Evolutionary conservation across 2,797 vertebrate genomes (phyloP).

Genomic region (Salmo trutta): DNA sequence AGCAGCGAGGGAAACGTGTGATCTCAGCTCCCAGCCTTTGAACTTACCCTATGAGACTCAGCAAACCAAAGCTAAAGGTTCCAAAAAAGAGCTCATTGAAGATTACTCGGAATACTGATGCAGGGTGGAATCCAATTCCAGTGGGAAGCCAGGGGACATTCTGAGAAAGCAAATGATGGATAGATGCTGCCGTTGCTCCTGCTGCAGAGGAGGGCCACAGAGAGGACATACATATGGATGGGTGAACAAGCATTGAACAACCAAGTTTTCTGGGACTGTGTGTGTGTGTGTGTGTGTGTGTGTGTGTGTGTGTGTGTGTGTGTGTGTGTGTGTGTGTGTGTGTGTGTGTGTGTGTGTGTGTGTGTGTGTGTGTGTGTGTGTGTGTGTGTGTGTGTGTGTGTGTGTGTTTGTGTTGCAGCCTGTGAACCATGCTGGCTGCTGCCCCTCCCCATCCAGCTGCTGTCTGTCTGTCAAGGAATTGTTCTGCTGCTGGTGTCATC

Average conservation of each 20-base stretch:
- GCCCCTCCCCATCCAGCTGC: conserved; percentile 76
- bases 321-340: conserved; percentile 39
- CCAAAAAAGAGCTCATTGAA: conserved; percentile 72
- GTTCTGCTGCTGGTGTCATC: conserved; percentile 59
- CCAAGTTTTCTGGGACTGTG: conserved; percentile 14
- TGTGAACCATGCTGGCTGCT: conserved; percentile 40
- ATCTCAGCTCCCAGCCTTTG: conserved; percentile 78
- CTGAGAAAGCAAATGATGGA: conserved; percentile 71
- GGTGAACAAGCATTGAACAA: conserved; percentile 15
- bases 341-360: conserved; percentile 27
- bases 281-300: conserved; percentile 16
- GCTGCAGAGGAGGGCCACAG: neutral
- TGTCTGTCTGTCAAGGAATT: conserved; percentile 72
- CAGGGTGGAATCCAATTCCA: conserved; percentile 73
- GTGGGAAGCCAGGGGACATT: conserved; percentile 68
- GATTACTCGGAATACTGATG: conserved; percentile 81
- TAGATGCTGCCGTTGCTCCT: neutral
- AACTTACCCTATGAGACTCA: conserved; percentile 73
- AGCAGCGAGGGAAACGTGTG: conserved; percentile 71
- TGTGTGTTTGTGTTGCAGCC: neutral
- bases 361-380: conserved; percentile 36
- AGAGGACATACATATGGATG: conserved; percentile 50
- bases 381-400: conserved; percentile 31
- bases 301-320: neutral
- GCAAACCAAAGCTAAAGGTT: conserved; percentile 77